A percentile compares a stretch with the other conserved stretches of the same genome.
These are phyloP conservation scores for Galemys pyrenaicus DNA, from an alignment of 2,113 vertebrate species.

Conservation along the genomic window DNA sequence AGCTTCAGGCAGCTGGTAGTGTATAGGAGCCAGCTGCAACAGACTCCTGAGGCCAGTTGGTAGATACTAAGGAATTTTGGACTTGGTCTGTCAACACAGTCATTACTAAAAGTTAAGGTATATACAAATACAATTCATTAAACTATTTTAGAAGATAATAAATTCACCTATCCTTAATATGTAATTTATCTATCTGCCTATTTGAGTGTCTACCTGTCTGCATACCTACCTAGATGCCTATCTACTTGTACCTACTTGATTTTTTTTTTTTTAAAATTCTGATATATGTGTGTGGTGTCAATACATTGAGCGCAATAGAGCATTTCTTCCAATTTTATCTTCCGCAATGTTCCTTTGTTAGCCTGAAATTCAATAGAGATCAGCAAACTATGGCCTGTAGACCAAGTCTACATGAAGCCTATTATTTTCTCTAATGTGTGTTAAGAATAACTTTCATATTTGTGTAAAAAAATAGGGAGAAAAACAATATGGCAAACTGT, in stretches of 20 bases:
- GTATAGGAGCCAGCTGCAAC: neutral
- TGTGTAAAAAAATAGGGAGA: neutral
- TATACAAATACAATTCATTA: neutral
- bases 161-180: neutral
- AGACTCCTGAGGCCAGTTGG: too few relatives aligned
- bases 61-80: neutral
- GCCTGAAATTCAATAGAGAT: neutral
- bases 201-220: too few relatives aligned
- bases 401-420: neutral
- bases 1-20: rapidly evolving
- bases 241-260: neutral
- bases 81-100: neutral
- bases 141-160: neutral
- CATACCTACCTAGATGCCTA: neutral
- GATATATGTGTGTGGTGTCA: neutral
- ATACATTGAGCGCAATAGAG: neutral
- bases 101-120: neutral
- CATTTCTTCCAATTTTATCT: neutral
- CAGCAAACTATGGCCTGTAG: neutral
- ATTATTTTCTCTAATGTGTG: neutral
- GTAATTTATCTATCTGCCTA: neutral
- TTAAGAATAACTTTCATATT: neutral
- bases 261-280: neutral
- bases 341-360: neutral
- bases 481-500: neutral